Percentiles rank a stretch among this genome's conserved stretches.
Conservation (phyloP, 2,797 vertebrate species). For the Steatocranus sp. region DNA sequence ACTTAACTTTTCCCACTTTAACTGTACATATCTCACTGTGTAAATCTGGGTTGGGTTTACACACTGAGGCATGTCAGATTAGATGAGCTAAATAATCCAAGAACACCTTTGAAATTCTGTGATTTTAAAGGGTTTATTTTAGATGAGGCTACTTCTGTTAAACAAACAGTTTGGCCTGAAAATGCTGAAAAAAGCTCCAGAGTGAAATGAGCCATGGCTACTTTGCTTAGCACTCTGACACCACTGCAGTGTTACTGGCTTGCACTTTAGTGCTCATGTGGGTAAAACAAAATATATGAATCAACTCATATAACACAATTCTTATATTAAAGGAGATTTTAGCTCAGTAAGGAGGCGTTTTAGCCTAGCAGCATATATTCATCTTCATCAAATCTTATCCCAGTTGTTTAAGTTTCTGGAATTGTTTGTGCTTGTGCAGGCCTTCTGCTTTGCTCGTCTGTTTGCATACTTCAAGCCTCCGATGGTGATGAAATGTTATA, state of each 20-base stretch:
- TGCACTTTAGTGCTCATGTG: not conserved
- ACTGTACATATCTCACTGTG: not conserved
- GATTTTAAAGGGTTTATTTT: not conserved
- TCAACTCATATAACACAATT: not conserved
- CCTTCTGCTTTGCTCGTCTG: not conserved
- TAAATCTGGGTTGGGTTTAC: not conserved
- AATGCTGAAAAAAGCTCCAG: not conserved
- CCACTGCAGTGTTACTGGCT: not conserved
- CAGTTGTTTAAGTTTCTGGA: not conserved
- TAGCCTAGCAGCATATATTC: not conserved
- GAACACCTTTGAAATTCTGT: rapidly evolving
- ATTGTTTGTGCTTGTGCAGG: not conserved
- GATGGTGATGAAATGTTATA: conserved; percentile 47
- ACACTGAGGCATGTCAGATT: rapidly evolving
- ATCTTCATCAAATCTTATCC: not conserved
- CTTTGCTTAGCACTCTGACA: not conserved
- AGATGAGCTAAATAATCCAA: not conserved
- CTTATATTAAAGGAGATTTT: not conserved
- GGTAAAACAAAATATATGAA: not conserved
- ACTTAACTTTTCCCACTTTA: not conserved
- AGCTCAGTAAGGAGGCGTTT: not conserved
- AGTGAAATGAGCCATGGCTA: not conserved
- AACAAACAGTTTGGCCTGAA: not conserved
- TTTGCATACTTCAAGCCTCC: not conserved
- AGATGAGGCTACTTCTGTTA: not conserved